phyloP scores from a whole-genome alignment of 2,113 vertebrate species.

The Thermophis baileyi region DNA sequence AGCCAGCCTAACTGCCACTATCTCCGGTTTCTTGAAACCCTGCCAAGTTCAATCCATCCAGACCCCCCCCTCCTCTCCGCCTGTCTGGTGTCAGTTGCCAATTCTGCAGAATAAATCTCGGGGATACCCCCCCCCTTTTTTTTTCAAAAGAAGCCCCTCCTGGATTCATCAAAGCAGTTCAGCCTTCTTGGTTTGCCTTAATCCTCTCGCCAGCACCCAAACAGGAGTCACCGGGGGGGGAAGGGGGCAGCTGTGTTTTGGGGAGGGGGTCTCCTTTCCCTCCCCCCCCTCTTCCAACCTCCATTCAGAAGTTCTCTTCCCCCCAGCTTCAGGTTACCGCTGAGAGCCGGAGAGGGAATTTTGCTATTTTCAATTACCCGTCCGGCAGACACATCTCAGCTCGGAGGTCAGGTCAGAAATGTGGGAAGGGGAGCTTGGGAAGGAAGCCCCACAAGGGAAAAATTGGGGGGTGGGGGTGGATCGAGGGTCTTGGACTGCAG shows the following conservation, averaged over 20 bases:
- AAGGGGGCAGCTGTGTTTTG: conserved; percentile 53
- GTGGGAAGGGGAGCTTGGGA: conserved; percentile 39
- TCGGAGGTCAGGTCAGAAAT: conserved; percentile 59
- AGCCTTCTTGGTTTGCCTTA: conserved; percentile 69
- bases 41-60: not conserved
- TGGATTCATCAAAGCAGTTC: conserved; percentile 38
- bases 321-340: conserved; percentile 61
- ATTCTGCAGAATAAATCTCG: not conserved
- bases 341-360: conserved; percentile 64
- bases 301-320: conserved; percentile 46
- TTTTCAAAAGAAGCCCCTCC: not conserved
- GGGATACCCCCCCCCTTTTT: not conserved
- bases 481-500: not conserved
- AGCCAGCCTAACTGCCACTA: not conserved
- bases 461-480: not conserved
- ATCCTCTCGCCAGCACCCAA: conserved; percentile 54
- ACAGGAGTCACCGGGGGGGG: conserved; percentile 30
- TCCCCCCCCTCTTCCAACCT: conserved; percentile 22
- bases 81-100: conserved; percentile 7
- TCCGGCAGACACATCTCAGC: conserved; percentile 40
- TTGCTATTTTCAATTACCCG: conserved; percentile 76
- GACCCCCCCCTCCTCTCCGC: not conserved
- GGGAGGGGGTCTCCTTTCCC: conserved; percentile 39
- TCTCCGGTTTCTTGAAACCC: not conserved
- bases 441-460: conserved; percentile 2